Conservation (phyloP, 1,140 invertebrate species). For the Chlorops oryzae region DNA sequence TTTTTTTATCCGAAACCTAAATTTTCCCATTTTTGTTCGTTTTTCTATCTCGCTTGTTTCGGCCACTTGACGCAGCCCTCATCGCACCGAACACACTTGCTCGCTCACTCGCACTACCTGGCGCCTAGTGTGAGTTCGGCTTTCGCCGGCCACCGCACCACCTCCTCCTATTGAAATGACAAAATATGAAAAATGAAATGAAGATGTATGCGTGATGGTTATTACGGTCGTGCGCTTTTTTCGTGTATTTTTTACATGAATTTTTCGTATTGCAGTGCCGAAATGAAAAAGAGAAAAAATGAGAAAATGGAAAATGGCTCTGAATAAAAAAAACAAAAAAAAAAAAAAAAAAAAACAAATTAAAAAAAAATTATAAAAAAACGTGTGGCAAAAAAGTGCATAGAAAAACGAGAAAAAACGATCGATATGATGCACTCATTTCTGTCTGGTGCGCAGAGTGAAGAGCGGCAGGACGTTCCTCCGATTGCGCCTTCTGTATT, state of each 20-base stretch:
- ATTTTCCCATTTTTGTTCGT: too few relatives aligned
- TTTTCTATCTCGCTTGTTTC: constrained; percentile 15
- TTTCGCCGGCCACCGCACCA: neutral
- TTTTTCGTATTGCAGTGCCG: constrained; percentile 10
- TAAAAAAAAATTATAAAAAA: constrained; percentile 25
- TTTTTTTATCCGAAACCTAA: too few relatives aligned
- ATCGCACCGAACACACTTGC: neutral
- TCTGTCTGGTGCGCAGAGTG: constrained; percentile 44
- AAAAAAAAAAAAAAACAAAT: constrained; percentile 17
- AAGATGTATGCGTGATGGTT: constrained; percentile 7
- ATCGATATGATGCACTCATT: constrained; percentile 49
- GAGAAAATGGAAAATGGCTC: constrained; percentile 25
- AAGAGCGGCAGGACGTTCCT: constrained; percentile 13
- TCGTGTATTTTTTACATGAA: neutral
- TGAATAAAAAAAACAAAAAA: constrained; percentile 25
- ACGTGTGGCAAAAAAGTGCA: constrained; percentile 10
- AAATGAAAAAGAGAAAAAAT: constrained; percentile 17
- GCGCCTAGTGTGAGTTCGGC: too few relatives aligned
- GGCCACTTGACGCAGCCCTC: constrained; percentile 3
- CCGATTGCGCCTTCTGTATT: constrained; percentile 15
- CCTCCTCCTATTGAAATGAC: constrained; percentile 10
- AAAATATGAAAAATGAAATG: constrained; percentile 10
- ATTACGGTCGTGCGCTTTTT: constrained; percentile 1
- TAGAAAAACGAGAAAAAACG: constrained; percentile 26
- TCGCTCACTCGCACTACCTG: constrained; percentile 7